These are phyloP conservation scores for Nomada goodeniana DNA, from an alignment of 2,888 invertebrate species.

Conservation along the genomic window DNA sequence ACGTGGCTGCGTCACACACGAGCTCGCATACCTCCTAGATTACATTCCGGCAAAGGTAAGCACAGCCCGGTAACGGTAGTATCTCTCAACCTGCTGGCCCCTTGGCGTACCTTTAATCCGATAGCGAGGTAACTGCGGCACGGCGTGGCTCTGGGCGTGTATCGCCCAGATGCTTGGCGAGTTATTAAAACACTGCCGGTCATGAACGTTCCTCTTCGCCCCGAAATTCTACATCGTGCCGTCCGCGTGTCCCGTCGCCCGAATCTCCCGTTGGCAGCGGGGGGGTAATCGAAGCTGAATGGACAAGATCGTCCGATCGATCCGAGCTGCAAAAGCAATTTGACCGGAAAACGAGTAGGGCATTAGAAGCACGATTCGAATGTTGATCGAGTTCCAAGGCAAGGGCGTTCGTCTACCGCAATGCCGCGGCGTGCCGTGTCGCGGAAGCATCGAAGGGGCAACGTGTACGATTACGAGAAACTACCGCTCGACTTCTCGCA, in stretches of 20 bases:
- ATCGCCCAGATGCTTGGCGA: no score
- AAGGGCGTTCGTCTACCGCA: no score
- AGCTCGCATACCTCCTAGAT: conserved; percentile 17
- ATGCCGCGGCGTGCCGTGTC: background rate
- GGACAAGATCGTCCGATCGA: background rate
- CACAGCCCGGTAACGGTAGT: conserved; percentile 47
- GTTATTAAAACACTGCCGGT: conserved; percentile 35
- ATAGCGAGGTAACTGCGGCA: conserved; percentile 54
- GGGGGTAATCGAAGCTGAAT: background rate
- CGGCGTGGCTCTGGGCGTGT: conserved; percentile 35
- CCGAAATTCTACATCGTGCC: conserved; percentile 26
- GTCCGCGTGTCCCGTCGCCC: conserved; percentile 2
- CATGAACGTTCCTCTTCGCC: conserved; percentile 37
- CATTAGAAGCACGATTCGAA: background rate
- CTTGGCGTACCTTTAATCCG: conserved; percentile 48
- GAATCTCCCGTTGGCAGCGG: no score
- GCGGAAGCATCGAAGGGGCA: conserved; percentile 16
- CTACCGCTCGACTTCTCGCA: conserved; percentile 25
- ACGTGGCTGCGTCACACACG: background rate
- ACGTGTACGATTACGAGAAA: conserved; percentile 44
- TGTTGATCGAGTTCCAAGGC: background rate
- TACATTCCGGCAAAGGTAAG: conserved; percentile 24
- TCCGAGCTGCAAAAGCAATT: background rate
- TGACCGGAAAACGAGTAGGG: conserved; percentile 5
- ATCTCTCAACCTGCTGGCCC: conserved; percentile 40